Conservation (phyloP, 2,797 vertebrate species). For the Tympanoctomys barrerae region DNA sequence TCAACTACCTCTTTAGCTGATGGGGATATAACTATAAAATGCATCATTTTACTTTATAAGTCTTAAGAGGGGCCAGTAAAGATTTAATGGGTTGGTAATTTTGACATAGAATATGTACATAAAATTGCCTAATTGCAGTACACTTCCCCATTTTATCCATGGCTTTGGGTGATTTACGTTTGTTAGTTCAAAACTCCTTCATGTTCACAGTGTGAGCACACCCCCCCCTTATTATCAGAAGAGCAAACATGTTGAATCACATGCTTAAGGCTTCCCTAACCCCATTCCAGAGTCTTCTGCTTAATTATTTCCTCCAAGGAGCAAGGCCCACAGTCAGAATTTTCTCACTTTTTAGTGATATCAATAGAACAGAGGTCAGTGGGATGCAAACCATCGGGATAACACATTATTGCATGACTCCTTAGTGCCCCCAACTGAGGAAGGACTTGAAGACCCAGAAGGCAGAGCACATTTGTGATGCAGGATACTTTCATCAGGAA, state of each 20-base stretch:
- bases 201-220: not conserved
- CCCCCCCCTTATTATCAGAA: not conserved
- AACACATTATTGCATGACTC: not conserved
- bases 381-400: not conserved
- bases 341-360: not conserved
- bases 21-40: slow-evolving; percentile 53
- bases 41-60: slow-evolving; percentile 57
- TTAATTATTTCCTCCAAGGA: not conserved
- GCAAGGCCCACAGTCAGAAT: not conserved
- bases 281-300: not conserved
- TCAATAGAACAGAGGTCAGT: not conserved
- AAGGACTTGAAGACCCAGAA: not conserved
- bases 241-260: not conserved
- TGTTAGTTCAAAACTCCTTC: slow-evolving; percentile 25
- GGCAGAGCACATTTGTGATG: not conserved
- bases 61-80: slow-evolving; percentile 51
- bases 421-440: not conserved
- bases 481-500: not conserved
- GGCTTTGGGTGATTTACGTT: not conserved
- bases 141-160: slow-evolving; percentile 3
- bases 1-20: slow-evolving; percentile 42
- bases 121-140: slow-evolving; percentile 47
- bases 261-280: not conserved
- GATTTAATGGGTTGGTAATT: slow-evolving; percentile 59
- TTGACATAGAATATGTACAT: slow-evolving; percentile 58